Conservation (phyloP, 2,113 vertebrate genomes). For the Heliornis fulica region DNA sequence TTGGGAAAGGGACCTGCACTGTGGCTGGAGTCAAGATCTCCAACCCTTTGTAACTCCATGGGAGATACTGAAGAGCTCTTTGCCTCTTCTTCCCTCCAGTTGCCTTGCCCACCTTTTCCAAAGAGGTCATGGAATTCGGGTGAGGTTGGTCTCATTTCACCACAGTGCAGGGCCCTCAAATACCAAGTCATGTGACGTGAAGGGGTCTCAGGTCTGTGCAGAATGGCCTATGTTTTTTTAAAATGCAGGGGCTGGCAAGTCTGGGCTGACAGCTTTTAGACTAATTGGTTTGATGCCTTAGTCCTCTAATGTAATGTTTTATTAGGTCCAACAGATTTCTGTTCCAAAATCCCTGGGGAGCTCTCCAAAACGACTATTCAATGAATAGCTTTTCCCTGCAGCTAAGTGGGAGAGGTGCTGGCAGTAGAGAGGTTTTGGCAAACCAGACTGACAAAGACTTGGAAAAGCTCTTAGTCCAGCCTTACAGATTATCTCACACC, state of each 20-base stretch:
- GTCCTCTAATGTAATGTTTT: conserved; percentile 13
- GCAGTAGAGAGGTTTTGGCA: conserved; percentile 25
- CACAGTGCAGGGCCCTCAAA: background rate
- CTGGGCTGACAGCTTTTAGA: background rate
- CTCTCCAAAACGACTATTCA: conserved; percentile 17
- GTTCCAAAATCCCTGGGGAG: conserved; percentile 22
- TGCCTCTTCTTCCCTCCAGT: background rate
- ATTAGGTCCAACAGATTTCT: conserved; percentile 21
- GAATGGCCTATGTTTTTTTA: background rate
- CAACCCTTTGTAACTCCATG: background rate
- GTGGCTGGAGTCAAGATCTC: background rate
- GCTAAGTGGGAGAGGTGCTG: background rate
- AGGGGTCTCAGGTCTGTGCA: background rate
- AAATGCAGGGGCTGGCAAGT: background rate
- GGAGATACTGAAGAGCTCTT: background rate
- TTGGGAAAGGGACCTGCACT: background rate
- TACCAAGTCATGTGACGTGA: fast-evolving
- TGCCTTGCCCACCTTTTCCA: background rate
- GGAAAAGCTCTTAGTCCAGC: background rate
- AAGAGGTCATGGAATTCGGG: background rate
- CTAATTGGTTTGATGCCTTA: background rate
- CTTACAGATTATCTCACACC: background rate
- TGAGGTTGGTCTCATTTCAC: background rate
- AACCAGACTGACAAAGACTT: background rate
- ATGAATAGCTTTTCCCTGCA: conserved; percentile 19